Percentiles rank a stretch among this genome's conserved stretches.
phyloP scores from a whole-genome alignment of 2,797 vertebrate genomes.

The Sciurus vulgaris region DNA sequence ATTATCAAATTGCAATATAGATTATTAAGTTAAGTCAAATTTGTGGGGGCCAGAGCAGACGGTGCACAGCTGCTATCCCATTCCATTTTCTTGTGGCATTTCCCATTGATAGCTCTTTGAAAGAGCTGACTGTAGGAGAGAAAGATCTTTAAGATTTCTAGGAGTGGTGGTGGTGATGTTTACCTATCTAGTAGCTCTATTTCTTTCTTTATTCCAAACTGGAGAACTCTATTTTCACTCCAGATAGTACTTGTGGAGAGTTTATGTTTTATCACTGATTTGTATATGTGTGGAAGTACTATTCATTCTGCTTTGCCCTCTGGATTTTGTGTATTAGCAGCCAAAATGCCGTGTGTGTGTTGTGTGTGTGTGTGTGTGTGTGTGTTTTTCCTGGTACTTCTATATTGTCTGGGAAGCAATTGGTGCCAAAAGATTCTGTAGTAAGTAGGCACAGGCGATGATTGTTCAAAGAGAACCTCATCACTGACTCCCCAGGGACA shows the following conservation, averaged over 20 bases:
- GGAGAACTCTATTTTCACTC: slow-evolving; percentile 29
- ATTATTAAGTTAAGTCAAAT: slow-evolving; percentile 50
- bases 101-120: background rate
- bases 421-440: slow-evolving; percentile 36
- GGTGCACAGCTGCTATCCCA: background rate
- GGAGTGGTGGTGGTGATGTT: background rate
- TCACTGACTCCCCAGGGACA: slow-evolving; percentile 32
- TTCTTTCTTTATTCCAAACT: slow-evolving; percentile 50
- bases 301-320: background rate
- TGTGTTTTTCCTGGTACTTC: background rate
- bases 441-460: slow-evolving; percentile 60
- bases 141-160: slow-evolving; percentile 10
- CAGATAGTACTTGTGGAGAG: slow-evolving; percentile 17
- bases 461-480: slow-evolving; percentile 59
- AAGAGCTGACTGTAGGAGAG: background rate
- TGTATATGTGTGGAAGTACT: background rate
- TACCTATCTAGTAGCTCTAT: background rate
- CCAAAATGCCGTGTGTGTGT: slow-evolving; percentile 19
- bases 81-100: slow-evolving; percentile 31
- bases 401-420: slow-evolving; percentile 54
- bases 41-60: slow-evolving; percentile 51
- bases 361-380: too few relatives aligned
- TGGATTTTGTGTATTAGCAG: slow-evolving; percentile 57
- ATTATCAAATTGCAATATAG: slow-evolving; percentile 3
- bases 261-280: slow-evolving; percentile 48